phyloP scores from a whole-genome alignment of 2,888 invertebrate genomes.

The Drosophila algonquin region DNA sequence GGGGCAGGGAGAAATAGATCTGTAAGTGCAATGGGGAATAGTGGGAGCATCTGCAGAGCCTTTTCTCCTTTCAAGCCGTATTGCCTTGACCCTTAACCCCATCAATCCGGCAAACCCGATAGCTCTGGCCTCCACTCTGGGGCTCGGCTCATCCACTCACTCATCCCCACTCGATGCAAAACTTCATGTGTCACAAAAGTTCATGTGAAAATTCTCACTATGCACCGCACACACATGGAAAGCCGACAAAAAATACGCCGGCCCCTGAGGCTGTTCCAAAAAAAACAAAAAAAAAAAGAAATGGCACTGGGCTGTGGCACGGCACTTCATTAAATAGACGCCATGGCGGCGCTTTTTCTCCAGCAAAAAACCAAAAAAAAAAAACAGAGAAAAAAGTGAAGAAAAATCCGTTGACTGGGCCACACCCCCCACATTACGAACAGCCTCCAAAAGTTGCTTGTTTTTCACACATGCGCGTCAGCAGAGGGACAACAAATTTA shows the following conservation, averaged over 20 bases:
- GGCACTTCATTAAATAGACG: slow-evolving; percentile 79
- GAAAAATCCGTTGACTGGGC: slow-evolving; percentile 44
- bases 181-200: slow-evolving; percentile 25
- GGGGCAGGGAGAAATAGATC: too few relatives aligned
- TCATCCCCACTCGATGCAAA: slow-evolving; percentile 13
- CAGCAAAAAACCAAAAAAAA: slow-evolving; percentile 20
- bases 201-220: slow-evolving; percentile 77
- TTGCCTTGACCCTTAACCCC: slow-evolving; percentile 6
- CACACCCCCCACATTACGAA: slow-evolving; percentile 68
- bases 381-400: background rate
- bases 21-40: background rate
- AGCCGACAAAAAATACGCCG: slow-evolving; percentile 22
- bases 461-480: slow-evolving; percentile 76
- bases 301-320: slow-evolving; percentile 36
- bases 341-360: slow-evolving; percentile 70
- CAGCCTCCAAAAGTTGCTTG: slow-evolving; percentile 60
- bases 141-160: too few relatives aligned
- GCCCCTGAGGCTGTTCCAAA: slow-evolving; percentile 13
- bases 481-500: slow-evolving; percentile 56
- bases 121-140: slow-evolving; percentile 27
- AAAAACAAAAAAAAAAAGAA: slow-evolving; percentile 53
- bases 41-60: background rate
- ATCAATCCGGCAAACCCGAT: slow-evolving; percentile 31
- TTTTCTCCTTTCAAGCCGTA: background rate
- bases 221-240: slow-evolving; percentile 46